Conservation (phyloP, 2,888 invertebrate genomes). For the Oscheius myriophilus region DNA sequence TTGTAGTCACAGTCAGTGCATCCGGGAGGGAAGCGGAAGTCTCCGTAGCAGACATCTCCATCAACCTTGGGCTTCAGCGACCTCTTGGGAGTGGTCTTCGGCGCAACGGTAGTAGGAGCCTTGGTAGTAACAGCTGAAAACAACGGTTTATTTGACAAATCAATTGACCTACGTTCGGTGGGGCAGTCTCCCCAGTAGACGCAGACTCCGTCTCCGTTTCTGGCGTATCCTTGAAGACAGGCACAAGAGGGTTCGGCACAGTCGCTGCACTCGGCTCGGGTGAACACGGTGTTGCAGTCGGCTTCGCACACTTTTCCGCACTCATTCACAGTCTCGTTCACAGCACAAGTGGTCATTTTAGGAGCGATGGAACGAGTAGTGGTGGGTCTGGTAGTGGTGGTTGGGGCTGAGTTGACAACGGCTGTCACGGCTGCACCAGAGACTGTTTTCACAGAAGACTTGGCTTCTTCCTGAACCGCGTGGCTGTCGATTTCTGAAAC, state of each 20-base stretch:
- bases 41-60: slow-evolving; percentile 67
- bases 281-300: slow-evolving; percentile 68
- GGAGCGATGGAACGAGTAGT: slow-evolving; percentile 15
- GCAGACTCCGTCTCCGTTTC: slow-evolving; percentile 54
- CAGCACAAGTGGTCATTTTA: slow-evolving; percentile 46
- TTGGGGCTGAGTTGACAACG: slow-evolving; percentile 1
- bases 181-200: slow-evolving; percentile 70
- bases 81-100: slow-evolving; percentile 22
- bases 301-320: slow-evolving; percentile 68
- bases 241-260: slow-evolving; percentile 64
- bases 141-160: too few species aligned
- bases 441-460: slow-evolving; percentile 4
- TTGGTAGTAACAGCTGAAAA: slow-evolving; percentile 4
- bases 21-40: slow-evolving; percentile 66
- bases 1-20: slow-evolving; percentile 68
- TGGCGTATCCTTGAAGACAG: slow-evolving; percentile 67
- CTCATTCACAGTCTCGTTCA: slow-evolving; percentile 68
- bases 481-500: slow-evolving; percentile 34
- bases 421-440: slow-evolving; percentile 25
- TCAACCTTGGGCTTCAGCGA: slow-evolving; percentile 32
- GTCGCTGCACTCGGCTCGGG: slow-evolving; percentile 62
- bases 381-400: slow-evolving; percentile 5
- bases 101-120: slow-evolving; percentile 6
- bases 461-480: slow-evolving; percentile 26
- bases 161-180: slow-evolving; percentile 28